Percentiles rank a stretch among this genome's conserved stretches.
These are phyloP conservation scores for Barnardius zonarius DNA, from an alignment of 2,113 vertebrate genomes.

Conservation along the genomic window DNA sequence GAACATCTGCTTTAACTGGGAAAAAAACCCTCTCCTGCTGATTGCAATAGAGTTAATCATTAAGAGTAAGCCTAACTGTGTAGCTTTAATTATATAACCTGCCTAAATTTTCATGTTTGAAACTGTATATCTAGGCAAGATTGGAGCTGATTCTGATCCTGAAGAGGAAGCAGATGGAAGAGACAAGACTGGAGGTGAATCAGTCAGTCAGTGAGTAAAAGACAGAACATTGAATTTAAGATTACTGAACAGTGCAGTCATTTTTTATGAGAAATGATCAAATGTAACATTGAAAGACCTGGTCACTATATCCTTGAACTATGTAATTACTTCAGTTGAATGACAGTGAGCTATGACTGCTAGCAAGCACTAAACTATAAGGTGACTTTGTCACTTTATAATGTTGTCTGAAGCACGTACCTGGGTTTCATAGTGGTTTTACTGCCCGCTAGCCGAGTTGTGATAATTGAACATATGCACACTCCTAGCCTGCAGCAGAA, in stretches of 20 bases:
- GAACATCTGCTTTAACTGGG: not conserved
- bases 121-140: conserved; percentile 77
- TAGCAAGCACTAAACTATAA: not conserved
- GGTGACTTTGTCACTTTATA: not conserved
- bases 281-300: not conserved
- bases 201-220: conserved; percentile 84
- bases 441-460: not conserved
- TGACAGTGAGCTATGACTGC: not conserved
- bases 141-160: conserved; percentile 75
- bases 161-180: conserved; percentile 76
- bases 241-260: not conserved
- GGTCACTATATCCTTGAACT: not conserved
- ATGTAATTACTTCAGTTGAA: not conserved
- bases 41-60: not conserved
- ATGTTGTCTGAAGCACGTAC: not conserved
- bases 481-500: not conserved
- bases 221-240: not conserved
- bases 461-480: not conserved
- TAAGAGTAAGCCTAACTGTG: not conserved
- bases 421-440: not conserved
- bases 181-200: conserved; percentile 70
- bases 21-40: not conserved
- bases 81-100: not conserved
- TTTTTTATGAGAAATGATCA: not conserved
- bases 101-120: conserved; percentile 28